Evolutionary conservation across 2,113 vertebrate species (phyloP).

Genomic region (Prochilodus magdalenae): DNA sequence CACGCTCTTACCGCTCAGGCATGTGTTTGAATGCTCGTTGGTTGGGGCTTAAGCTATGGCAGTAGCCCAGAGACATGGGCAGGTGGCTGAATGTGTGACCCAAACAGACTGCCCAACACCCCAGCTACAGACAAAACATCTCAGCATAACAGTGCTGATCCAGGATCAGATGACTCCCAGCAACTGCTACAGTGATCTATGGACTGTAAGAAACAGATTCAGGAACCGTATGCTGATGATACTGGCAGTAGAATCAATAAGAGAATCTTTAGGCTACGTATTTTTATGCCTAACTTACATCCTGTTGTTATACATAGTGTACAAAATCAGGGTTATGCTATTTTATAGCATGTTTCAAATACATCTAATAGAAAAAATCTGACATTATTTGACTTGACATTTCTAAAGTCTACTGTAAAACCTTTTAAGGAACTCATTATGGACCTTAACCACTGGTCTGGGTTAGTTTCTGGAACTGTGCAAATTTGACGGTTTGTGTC

Average conservation of each 20-base stretch:
- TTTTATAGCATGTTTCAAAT: too few species aligned
- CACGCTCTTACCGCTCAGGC: background rate
- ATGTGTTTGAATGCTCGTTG: background rate
- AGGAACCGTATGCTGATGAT: background rate
- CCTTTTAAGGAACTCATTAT: background rate
- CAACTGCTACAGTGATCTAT: background rate
- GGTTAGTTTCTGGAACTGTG: background rate
- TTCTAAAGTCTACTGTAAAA: background rate
- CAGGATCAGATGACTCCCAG: background rate
- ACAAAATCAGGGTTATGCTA: too few species aligned
- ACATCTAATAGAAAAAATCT: too few species aligned
- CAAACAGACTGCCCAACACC: background rate
- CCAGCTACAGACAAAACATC: background rate
- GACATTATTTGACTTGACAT: too few species aligned
- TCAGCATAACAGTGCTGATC: background rate
- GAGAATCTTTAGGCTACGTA: background rate
- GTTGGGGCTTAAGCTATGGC: background rate
- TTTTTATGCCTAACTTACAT: too few species aligned
- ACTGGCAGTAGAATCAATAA: background rate
- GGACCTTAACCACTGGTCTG: background rate
- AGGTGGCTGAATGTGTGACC: background rate
- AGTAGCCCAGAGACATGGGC: background rate
- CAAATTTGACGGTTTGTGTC: background rate
- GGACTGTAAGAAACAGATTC: background rate
- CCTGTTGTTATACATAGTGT: too few species aligned